Base-by-base conservation (phyloP, 2,888 invertebrate genomes). In the Sinhomidia bicolor region DNA sequence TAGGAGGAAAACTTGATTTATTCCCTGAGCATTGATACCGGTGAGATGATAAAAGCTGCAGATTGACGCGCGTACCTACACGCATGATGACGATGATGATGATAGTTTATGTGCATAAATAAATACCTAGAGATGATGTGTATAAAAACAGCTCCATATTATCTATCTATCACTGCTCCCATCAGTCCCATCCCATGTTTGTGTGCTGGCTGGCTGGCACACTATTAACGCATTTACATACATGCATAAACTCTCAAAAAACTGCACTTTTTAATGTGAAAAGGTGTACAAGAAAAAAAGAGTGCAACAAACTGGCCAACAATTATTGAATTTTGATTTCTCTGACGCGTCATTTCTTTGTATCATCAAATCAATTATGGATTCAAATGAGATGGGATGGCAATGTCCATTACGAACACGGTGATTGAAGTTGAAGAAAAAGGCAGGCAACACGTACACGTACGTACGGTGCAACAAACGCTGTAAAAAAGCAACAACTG, bases 1-100 rank as follows among this genome's bases (percentile, higher is more conserved):
- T 76, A 76, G 7, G 41, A 44, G 47, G n/a, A 20, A 84, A 84
- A 84, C 84, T 76, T 74, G 84, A 76, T 76, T 84, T 76, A 83
- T 83, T 83, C 71, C 71, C 26, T 26, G 29, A 51, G n/a, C 32
- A n/a, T 62, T 71, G 60, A 62, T 54, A 84, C 65, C 36, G 32
- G 79, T 79, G 79, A 1, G 36, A 36, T 17, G 12, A 54, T 36
- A 79, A 54, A 47, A 47, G 7, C n/a, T n/a, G 44, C 51, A 51
- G 51, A 76, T 51, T 26, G 71, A 71, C 71, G 41, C 71, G 41
- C 71, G 41, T 71, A 71, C 71, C 71, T 41, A 36, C 20, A 20
- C 20, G 71, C 71, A 65, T 32, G 36, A n/a, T n/a, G n/a, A n/a
- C n/a, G n/a, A n/a, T n/a, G n/a, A n/a, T n/a, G 4, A 36, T 36